These are phyloP conservation scores for Procambarus clarkii DNA, from an alignment of 1,140 invertebrate species.

Conservation along the genomic window DNA sequence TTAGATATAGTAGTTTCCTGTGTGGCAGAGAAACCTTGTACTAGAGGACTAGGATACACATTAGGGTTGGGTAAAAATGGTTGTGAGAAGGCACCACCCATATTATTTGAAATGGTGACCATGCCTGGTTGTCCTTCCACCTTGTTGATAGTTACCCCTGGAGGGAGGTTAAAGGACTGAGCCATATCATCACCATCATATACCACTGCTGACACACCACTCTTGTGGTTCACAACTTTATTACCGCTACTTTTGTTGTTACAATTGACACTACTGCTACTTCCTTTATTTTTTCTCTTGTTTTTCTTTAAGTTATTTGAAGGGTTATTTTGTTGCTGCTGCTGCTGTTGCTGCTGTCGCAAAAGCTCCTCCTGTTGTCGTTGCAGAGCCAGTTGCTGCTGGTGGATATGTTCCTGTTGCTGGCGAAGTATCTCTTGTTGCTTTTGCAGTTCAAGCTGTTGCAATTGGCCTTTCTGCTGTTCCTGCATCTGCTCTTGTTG, in stretches of 20 bases:
- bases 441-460: conserved; percentile 73
- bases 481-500: conserved; percentile 64
- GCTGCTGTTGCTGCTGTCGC: conserved; percentile 74
- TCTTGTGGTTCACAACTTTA: conserved; percentile 73
- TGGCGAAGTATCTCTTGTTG: conserved; percentile 69
- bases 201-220: conserved; percentile 66
- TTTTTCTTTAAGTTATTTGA: conserved; percentile 76
- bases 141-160: conserved; percentile 72
- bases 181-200: conserved; percentile 71
- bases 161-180: conserved; percentile 65
- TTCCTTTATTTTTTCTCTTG: conserved; percentile 76
- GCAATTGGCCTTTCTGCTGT: conserved; percentile 61
- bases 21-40: conserved; percentile 49
- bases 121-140: conserved; percentile 72
- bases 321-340: conserved; percentile 73
- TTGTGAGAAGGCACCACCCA: conserved; percentile 68
- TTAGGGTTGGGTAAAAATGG: conserved; percentile 68
- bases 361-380: conserved; percentile 72
- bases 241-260: conserved; percentile 66
- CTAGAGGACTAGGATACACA: conserved; percentile 53
- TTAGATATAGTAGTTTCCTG: conserved; percentile 35
- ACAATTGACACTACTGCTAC: no score
- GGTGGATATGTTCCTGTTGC: conserved; percentile 64
- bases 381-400: conserved; percentile 61
- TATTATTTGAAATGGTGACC: conserved; percentile 71